Percentiles rank a stretch among this genome's conserved stretches.
Evolutionary conservation across 2,797 vertebrate genomes (phyloP).

Genomic region (Hipposideros larvatus): DNA sequence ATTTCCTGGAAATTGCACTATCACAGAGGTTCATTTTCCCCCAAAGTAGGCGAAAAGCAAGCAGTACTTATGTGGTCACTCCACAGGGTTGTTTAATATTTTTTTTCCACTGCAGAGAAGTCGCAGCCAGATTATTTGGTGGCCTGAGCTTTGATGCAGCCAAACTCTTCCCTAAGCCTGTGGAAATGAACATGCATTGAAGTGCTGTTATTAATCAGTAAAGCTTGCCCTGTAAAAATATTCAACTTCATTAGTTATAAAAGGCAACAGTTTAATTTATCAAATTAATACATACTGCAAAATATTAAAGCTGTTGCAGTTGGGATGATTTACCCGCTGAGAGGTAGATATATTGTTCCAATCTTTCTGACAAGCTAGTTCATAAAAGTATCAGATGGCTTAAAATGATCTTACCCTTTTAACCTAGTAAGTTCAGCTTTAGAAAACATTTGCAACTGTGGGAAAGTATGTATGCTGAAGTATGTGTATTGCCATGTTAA

Average conservation of each 20-base stretch:
- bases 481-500: constrained; percentile 27
- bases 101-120: constrained; percentile 35
- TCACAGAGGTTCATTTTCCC: neutral
- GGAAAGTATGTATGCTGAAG: neutral
- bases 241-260: constrained; percentile 10
- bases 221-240: constrained; percentile 26
- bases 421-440: constrained; percentile 2
- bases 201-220: neutral
- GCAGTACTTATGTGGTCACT: neutral
- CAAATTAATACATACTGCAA: constrained; percentile 55
- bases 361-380: neutral
- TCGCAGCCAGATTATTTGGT: neutral
- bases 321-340: neutral
- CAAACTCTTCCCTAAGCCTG: neutral
- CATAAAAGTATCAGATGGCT: neutral
- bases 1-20: constrained; percentile 51
- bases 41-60: constrained; percentile 28
- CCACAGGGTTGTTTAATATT: neutral
- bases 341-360: neutral
- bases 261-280: constrained; percentile 1
- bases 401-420: neutral
- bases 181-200: neutral
- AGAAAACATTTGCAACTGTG: neutral
- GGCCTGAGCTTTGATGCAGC: neutral
- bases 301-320: neutral